Evolutionary conservation across 2,888 invertebrate genomes (phyloP), one percentile per base, ranked within the genome.

Genomic region (Acheta domesticus): DNA sequence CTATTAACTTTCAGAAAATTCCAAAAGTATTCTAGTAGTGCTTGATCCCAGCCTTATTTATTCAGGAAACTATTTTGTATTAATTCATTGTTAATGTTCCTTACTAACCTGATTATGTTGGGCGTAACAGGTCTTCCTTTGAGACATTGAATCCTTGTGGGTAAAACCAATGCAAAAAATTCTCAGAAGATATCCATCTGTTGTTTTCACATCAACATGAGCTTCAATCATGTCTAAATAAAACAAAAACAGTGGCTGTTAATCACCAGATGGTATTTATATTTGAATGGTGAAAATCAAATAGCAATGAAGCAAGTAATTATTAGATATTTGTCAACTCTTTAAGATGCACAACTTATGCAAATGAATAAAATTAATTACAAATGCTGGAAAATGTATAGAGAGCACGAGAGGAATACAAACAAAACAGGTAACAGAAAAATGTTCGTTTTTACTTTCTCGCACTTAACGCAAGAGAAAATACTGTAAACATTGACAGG

Each of bases 141-240:
- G 94, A 83, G 98, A 98, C 83, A 96, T 91, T 81, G 93, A 93
- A 86, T 97, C 96, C 89, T 98, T 98, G 88, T 96, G 96, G 83
- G 99, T 99, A 89, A 99, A 99, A 4, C 98, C 99, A 87, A 99
- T 99, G 89, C 98, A 97, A 91, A 99, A 99, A 79, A 99, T 94
- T 82, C 99, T 91, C 80, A 99, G 91, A 80, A 98, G 88, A 87
- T 96, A 99, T 8, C 98, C 98, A 86, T 99, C 99, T 1, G 97
- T 97, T 80, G 99, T 99, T 89, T 98, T 98, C 48, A 98, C 98
- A 86, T 99, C 98, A 84, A 96, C 95, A 87, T 96, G 95, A 83
- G 98, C 98, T 88, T 99, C 99, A 83, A 99, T 98, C 79, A 99
- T 0, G 99, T 98, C 90, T 98, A 76, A 75, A 49, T 19, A 50